phyloP scores from a whole-genome alignment of 2,113 vertebrate species.

The Tylochromis polylepis region DNA sequence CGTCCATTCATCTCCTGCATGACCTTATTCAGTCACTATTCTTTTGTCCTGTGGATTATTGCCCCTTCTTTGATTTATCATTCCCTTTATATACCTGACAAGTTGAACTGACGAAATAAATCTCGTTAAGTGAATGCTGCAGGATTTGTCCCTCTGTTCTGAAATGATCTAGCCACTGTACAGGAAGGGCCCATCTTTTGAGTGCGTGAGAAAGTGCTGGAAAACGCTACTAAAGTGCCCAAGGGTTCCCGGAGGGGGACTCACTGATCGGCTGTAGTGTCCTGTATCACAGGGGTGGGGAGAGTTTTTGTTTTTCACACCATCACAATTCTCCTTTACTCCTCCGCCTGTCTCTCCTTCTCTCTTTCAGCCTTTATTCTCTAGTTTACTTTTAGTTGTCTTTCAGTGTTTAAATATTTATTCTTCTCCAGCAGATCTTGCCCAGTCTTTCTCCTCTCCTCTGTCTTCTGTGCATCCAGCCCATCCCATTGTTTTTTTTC shows the following conservation, averaged over 20 bases:
- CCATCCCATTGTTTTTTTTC: background rate
- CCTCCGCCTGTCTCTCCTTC: background rate
- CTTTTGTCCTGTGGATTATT: slow-evolving; percentile 1
- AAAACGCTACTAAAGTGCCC: slow-evolving; percentile 47
- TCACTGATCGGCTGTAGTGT: slow-evolving; percentile 10
- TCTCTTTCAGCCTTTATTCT: background rate
- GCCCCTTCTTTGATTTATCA: slow-evolving; percentile 16
- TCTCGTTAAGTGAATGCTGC: slow-evolving; percentile 11
- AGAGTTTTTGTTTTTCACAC: slow-evolving; percentile 39
- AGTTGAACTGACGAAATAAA: slow-evolving; percentile 30
- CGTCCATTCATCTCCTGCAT: background rate
- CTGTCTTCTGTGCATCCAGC: background rate
- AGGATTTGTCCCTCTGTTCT: slow-evolving; percentile 12
- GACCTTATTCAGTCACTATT: slow-evolving; percentile 25
- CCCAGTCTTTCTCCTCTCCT: background rate
- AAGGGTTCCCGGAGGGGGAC: slow-evolving; percentile 38
- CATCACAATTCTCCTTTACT: slow-evolving; percentile 3
- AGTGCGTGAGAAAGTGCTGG: slow-evolving; percentile 35
- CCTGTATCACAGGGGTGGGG: slow-evolving; percentile 19
- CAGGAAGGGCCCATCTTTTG: slow-evolving; percentile 53
- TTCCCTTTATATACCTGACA: background rate
- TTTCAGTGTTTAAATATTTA: background rate
- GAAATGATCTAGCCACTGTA: slow-evolving; percentile 23
- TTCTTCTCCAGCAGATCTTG: background rate
- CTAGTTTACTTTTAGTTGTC: background rate